phyloP scores from a whole-genome alignment of 2,888 invertebrate species.

The Euplexia lucipara region DNA sequence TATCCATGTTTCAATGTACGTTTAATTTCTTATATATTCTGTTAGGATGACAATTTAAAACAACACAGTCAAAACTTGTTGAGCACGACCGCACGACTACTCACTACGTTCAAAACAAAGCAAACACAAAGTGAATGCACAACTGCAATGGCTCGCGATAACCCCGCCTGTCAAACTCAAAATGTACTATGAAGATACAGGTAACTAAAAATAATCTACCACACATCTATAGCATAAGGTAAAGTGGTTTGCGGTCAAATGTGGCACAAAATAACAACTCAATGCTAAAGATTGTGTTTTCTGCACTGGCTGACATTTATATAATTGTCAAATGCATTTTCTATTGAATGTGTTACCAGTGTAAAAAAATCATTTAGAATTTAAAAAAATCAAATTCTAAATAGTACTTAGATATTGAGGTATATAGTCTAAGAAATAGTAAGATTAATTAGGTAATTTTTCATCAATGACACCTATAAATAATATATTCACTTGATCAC shows the following conservation, averaged over 20 bases:
- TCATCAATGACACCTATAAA: no score
- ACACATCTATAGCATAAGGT: conserved; percentile 19
- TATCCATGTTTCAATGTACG: conserved; percentile 43
- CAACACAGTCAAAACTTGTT: conserved; percentile 56
- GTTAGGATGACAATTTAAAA: conserved; percentile 34
- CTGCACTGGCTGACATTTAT: conserved; percentile 14
- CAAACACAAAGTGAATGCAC: conserved; percentile 68
- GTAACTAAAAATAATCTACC: background rate
- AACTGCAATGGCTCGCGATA: conserved; percentile 53
- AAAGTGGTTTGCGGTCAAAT: background rate
- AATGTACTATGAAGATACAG: conserved; percentile 11
- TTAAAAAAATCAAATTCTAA: background rate
- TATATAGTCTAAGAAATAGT: no score
- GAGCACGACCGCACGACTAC: conserved; percentile 41
- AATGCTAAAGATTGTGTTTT: conserved; percentile 28
- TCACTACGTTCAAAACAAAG: conserved; percentile 63
- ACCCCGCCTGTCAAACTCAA: conserved; percentile 39
- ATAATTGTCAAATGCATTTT: conserved; percentile 53
- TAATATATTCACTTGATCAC: no score
- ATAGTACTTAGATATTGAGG: no score
- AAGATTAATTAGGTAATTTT: no score
- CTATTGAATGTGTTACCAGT: conserved; percentile 10
- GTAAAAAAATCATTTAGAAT: background rate
- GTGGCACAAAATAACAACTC: conserved; percentile 6
- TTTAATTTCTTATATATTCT: conserved; percentile 35